Evolutionary conservation across 2,113 vertebrate genomes (phyloP).

Genomic region (Azemiops feae): DNA sequence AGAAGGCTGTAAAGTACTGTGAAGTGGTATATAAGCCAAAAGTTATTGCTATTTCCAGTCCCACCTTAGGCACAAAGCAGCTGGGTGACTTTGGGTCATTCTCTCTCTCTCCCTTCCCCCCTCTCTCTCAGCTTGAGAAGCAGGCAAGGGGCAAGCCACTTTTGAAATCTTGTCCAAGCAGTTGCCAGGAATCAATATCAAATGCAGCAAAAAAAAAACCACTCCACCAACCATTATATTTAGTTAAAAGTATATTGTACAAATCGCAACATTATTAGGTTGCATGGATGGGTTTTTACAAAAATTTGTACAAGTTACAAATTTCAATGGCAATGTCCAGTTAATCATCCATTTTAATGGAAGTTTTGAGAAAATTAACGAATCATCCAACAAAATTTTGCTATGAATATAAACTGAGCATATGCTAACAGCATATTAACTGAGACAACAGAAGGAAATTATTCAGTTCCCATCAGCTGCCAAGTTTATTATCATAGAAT

Average conservation of each 20-base stretch:
- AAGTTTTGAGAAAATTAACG: neutral
- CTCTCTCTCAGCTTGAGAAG: no score
- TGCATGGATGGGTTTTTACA: neutral
- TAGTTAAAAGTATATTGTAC: no score
- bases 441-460: neutral
- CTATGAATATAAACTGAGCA: neutral
- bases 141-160: no score
- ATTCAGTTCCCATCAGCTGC: neutral
- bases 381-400: neutral
- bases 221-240: no score
- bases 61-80: no score
- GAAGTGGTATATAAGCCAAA: neutral
- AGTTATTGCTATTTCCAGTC: neutral
- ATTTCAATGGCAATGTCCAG: neutral
- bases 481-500: neutral
- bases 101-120: no score
- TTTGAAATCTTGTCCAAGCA: no score
- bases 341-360: neutral
- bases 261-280: neutral
- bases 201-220: no score
- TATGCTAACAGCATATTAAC: neutral
- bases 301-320: neutral
- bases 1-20: neutral
- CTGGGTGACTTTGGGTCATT: no score
- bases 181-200: no score